Base-by-base conservation (phyloP, 2,888 invertebrate genomes). In the Yponomeuta evonymella region DNA sequence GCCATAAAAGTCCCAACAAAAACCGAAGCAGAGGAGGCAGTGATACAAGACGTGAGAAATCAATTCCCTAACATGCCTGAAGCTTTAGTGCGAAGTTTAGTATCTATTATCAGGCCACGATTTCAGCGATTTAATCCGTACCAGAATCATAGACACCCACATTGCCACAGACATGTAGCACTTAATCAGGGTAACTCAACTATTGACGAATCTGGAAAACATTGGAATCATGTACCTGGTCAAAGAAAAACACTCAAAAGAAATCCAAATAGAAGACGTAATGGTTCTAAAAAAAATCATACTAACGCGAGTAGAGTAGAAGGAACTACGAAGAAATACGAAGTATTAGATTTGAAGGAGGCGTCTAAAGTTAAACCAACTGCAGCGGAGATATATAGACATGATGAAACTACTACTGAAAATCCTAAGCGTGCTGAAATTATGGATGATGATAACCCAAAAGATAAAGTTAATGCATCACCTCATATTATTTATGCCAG, bases 21-120 rank as follows among this genome's bases (percentile, higher is more conserved):
- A 58, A 15, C 12, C 15, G 51, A 58, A 5, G 15, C 72, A n/a
- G 74, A 72, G 73, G 77, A 78, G 33, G 75, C 78, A 2, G 73
- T 69, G 12, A 72, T 78, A 9, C 71, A 72, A 74, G 75, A 75
- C 62, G 74, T 76, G n/a, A 70, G 71, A 58, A 74, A 73, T 70
- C 79, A 77, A 71, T 77, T 75, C 70, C 81, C 77, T 43, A 75
- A 72, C 43, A 74, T 79, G 69, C 80, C 77, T 10, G 78, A 79
- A 70, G 71, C 75, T 29, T 72, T 75, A 66, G 75, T 76, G 0
- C 75, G 72, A 74, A 74, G 71, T 65, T 33, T 65, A 6, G 11
- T 65, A 65, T 65, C 65, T 30, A 12, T 30, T 29, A 65, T 65
- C 12, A 65, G 11, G 51, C 51, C 51, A 58, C 51, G 15, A 15